Conservation (phyloP, 2,797 vertebrate genomes). For the Jordanella pulchra region DNA sequence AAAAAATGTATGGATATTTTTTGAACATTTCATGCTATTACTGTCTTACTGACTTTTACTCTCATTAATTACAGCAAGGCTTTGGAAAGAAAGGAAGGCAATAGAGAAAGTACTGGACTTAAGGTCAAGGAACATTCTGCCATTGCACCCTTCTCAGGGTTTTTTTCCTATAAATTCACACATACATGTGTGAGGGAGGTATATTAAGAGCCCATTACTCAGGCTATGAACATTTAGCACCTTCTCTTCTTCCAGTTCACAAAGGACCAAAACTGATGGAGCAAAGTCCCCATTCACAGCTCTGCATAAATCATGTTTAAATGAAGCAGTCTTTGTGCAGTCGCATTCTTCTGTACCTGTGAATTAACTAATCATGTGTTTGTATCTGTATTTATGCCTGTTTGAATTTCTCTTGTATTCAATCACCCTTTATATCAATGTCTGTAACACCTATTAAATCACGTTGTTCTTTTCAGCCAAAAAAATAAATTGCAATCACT, state of each 20-base stretch:
- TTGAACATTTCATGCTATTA: slow-evolving; percentile 20
- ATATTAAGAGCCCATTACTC: slow-evolving; percentile 69
- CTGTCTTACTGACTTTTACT: slow-evolving; percentile 24
- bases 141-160: slow-evolving; percentile 19
- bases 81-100: slow-evolving; percentile 15
- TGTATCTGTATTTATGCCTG: slow-evolving; percentile 18
- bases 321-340: slow-evolving; percentile 15
- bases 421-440: neutral
- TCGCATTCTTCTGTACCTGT: neutral
- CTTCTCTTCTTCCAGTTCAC: slow-evolving; percentile 55
- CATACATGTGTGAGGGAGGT: slow-evolving; percentile 21
- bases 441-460: neutral
- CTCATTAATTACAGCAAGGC: slow-evolving; percentile 30
- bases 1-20: slow-evolving; percentile 29
- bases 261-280: slow-evolving; percentile 61
- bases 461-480: neutral
- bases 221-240: slow-evolving; percentile 68
- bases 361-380: slow-evolving; percentile 1
- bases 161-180: slow-evolving; percentile 19
- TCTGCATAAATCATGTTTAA: slow-evolving; percentile 34
- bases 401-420: neutral
- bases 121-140: slow-evolving; percentile 31
- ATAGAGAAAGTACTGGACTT: slow-evolving; percentile 8
- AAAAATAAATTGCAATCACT: neutral
- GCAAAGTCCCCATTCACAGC: slow-evolving; percentile 46